phyloP scores from a whole-genome alignment of 1,140 invertebrate species.

The Pseudomyrmex cubaensis region DNA sequence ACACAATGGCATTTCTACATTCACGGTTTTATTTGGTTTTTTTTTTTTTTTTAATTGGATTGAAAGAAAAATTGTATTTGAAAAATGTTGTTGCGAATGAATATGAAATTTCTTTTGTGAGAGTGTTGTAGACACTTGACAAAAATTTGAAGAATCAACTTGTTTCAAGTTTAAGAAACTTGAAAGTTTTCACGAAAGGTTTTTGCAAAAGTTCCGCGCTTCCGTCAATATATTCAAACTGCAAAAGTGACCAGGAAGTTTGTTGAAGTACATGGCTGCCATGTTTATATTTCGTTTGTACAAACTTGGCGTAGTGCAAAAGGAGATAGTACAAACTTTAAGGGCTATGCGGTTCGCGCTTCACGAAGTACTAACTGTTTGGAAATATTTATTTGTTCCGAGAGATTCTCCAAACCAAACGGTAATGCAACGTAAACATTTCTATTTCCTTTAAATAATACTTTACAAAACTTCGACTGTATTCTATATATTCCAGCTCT shows the following conservation, averaged over 20 bases:
- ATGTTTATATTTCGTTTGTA: slow-evolving; percentile 22
- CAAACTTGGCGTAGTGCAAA: background rate
- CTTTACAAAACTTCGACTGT: background rate
- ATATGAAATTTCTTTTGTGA: background rate
- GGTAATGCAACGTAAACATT: background rate
- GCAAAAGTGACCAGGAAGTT: background rate
- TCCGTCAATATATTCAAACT: slow-evolving; percentile 2
- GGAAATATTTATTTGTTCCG: slow-evolving; percentile 4
- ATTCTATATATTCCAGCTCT: background rate
- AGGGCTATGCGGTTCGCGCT: background rate
- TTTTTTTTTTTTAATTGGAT: background rate
- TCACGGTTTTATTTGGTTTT: background rate
- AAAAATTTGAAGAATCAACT: background rate
- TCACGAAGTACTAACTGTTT: background rate
- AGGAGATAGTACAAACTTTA: background rate
- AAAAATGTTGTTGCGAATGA: background rate
- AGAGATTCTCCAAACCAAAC: background rate
- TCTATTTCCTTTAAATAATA: background rate
- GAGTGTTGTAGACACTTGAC: background rate
- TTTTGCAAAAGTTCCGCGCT: slow-evolving; percentile 2
- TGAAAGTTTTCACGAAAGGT: background rate
- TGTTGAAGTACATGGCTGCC: background rate
- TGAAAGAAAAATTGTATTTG: slow-evolving; percentile 5
- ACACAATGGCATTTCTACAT: background rate
- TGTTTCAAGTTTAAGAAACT: slow-evolving; percentile 3